Conservation (phyloP, 2,797 vertebrate genomes). For the Lutjanus campechanus region DNA sequence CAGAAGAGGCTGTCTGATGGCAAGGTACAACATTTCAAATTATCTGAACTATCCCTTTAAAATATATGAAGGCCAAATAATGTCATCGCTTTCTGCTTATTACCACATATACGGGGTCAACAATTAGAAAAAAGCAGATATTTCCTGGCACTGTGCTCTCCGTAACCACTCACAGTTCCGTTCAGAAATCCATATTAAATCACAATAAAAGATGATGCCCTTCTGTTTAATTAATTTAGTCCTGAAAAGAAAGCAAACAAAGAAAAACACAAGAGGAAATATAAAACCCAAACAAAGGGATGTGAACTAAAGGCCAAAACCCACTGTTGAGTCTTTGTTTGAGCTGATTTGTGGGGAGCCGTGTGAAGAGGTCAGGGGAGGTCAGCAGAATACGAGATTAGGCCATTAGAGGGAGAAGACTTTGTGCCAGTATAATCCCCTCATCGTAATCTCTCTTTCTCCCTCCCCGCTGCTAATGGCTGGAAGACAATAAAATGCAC, state of each 20-base stretch:
- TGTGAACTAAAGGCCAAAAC: constrained; percentile 41
- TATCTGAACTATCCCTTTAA: background rate
- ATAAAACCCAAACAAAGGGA: constrained; percentile 63
- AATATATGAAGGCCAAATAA: background rate
- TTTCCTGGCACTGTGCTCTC: background rate
- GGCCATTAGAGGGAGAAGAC: constrained; percentile 76
- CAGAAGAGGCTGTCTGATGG: too few relatives aligned
- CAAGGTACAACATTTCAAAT: too few relatives aligned
- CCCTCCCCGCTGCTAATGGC: constrained; percentile 76
- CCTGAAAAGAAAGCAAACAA: constrained; percentile 62
- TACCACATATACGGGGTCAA: background rate
- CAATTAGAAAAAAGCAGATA: background rate
- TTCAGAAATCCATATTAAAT: constrained; percentile 32
- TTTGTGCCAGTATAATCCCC: constrained; percentile 78
- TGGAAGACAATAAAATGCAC: constrained; percentile 78
- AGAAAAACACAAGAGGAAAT: constrained; percentile 47
- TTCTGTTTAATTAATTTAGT: constrained; percentile 60
- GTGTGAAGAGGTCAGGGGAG: constrained; percentile 77
- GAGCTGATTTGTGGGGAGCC: constrained; percentile 72
- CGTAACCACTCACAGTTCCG: background rate
- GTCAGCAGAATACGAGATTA: constrained; percentile 79
- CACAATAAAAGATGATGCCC: constrained; percentile 21
- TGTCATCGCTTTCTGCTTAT: background rate
- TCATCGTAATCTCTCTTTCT: constrained; percentile 76
- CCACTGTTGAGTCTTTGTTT: constrained; percentile 61